Percentiles rank a stretch among this genome's conserved stretches.
Evolutionary conservation across 2,888 invertebrate genomes (phyloP).

Genomic region (Caenorhabditis panamensis): DNA sequence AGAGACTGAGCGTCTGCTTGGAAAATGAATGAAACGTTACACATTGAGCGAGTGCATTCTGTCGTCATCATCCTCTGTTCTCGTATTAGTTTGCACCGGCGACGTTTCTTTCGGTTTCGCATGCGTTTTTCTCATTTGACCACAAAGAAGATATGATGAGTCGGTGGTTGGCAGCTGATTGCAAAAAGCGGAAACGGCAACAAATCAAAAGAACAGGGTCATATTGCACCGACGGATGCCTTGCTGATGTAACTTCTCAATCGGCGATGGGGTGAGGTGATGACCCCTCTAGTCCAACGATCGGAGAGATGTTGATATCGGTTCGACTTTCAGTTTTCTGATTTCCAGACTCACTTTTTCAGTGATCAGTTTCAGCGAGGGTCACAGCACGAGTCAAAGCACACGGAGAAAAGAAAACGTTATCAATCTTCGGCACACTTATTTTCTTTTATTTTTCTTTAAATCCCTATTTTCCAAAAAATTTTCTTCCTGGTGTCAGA

Average conservation of each 20-base stretch:
- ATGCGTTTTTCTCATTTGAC: constrained; percentile 45
- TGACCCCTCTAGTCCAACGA: constrained; percentile 26
- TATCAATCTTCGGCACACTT: constrained; percentile 49
- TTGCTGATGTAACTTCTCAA: constrained; percentile 29
- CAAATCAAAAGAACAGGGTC: constrained; percentile 30
- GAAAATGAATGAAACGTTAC: constrained; percentile 44
- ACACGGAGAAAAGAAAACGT: constrained; percentile 5
- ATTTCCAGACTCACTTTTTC: constrained; percentile 12
- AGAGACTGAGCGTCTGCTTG: not conserved
- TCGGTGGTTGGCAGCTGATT: constrained; percentile 19
- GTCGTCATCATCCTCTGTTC: constrained; percentile 58
- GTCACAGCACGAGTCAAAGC: constrained; percentile 2
- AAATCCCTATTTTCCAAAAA: not conserved
- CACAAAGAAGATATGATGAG: constrained; percentile 30
- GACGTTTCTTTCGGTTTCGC: constrained; percentile 34
- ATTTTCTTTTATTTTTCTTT: constrained; percentile 18
- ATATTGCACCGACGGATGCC: not conserved
- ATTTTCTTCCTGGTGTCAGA: constrained; percentile 36
- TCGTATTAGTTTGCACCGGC: constrained; percentile 54
- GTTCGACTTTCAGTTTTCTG: constrained; percentile 22
- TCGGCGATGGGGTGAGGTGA: constrained; percentile 4
- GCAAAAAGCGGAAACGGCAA: constrained; percentile 32
- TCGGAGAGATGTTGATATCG: constrained; percentile 8
- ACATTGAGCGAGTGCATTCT: constrained; percentile 41
- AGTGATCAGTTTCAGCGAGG: constrained; percentile 15